Percentiles rank a stretch among this genome's conserved stretches.
These are phyloP conservation scores for Oxystoma pomonae DNA, from an alignment of 2,888 invertebrate genomes.

Conservation along the genomic window DNA sequence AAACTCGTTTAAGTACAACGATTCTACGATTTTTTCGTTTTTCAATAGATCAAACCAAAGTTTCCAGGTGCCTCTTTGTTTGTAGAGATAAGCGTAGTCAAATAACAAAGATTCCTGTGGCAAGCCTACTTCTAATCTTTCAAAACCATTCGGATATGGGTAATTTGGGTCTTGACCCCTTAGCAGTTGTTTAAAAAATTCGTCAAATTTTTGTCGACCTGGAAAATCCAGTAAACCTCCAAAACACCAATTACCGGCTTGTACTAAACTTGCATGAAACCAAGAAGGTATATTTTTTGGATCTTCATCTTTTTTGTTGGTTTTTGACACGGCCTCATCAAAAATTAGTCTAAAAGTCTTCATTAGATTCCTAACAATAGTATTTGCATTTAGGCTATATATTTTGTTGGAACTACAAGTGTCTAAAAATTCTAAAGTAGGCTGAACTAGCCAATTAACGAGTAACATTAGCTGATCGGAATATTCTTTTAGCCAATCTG, in stretches of 20 bases:
- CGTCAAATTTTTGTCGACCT: slow-evolving; percentile 44
- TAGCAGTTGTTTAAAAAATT: slow-evolving; percentile 44
- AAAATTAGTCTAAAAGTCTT: slow-evolving; percentile 43
- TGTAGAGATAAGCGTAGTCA: slow-evolving; percentile 57
- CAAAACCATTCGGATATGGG: slow-evolving; percentile 51
- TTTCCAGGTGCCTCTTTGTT: slow-evolving; percentile 57
- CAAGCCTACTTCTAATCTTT: slow-evolving; percentile 53
- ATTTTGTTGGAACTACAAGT: slow-evolving; percentile 45
- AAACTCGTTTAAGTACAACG: slow-evolving; percentile 45
- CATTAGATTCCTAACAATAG: slow-evolving; percentile 41
- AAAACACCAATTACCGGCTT: slow-evolving; percentile 70
- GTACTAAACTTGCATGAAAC: slow-evolving; percentile 53
- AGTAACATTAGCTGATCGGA: slow-evolving; percentile 40
- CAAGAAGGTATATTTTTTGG: slow-evolving; percentile 49
- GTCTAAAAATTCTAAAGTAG: slow-evolving; percentile 52
- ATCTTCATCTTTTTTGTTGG: slow-evolving; percentile 38
- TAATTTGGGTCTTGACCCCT: slow-evolving; percentile 41
- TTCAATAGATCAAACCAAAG: slow-evolving; percentile 55
- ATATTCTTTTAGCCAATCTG: slow-evolving; percentile 31
- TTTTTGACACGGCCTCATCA: slow-evolving; percentile 37
- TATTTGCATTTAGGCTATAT: slow-evolving; percentile 41
- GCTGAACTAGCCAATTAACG: slow-evolving; percentile 56
- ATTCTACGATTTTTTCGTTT: slow-evolving; percentile 44
- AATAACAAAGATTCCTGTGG: slow-evolving; percentile 56
- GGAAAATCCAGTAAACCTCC: slow-evolving; percentile 58